Base-by-base conservation (phyloP, 2,797 vertebrate species). In the Sebastes taczanowskii region DNA sequence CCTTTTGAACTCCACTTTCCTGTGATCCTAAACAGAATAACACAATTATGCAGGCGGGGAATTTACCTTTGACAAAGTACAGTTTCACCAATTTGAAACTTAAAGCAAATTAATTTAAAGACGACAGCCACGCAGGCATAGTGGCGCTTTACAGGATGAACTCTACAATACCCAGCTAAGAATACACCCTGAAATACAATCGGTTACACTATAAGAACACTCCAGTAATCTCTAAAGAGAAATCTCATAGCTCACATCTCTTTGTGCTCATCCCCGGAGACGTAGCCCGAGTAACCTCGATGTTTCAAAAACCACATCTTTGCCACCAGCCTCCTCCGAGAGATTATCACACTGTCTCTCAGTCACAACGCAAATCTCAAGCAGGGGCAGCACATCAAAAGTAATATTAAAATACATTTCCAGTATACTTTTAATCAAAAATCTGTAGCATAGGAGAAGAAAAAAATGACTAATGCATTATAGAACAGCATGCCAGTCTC, bases 1-100 rank as follows among this genome's bases (percentile, higher is more conserved):
- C 42, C 42, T 70, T 88, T 84, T 83, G 67, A 90, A 80, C 74
- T 88, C n/a, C 18, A 58, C 25, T 72, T 78, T 72, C 59, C 65
- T 22, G 6, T 2, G 1, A 80, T 74, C 56, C 34, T 38, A 79
- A 81, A 61, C 38, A 77, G 29, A 38, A 82, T 78, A 80, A 86
- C 25, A 81, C 32, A 85, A 62, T 77, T 23, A 76, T 69, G 61
- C 1, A 5, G 14, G 9, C 3, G 3, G 35, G 56, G 27, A 69
- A 65, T 88, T 65, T 63, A 80, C 49, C 20, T 60, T 64, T 73
- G 78, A 81, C 77, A 42, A 38, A 71, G 53, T 16, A 2, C 11
- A 18, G n/a, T 49, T 56, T 23, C 22, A 49, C 7, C 2, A 2
- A 52, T 23, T 34, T 38, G 34, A 38, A 85, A 71, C 20, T 59